Percentiles rank a stretch among this genome's conserved stretches.
phyloP scores from a whole-genome alignment of 2,888 invertebrate species.

The Ceramica pisi region DNA sequence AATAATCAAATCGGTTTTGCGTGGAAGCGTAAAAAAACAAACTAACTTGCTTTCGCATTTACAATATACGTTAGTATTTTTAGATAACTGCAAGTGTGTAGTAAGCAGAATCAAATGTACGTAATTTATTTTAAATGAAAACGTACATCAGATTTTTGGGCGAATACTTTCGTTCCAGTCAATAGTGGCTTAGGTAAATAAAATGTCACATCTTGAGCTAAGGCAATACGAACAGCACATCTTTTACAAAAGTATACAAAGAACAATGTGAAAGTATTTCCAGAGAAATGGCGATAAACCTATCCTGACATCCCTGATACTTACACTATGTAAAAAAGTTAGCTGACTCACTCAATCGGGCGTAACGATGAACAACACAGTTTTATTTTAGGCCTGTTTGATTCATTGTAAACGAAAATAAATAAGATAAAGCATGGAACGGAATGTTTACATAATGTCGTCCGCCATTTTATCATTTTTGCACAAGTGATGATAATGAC shows the following conservation, averaged over 20 bases:
- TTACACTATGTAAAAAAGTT: slow-evolving; percentile 60
- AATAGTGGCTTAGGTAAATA: background rate
- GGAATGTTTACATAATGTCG: slow-evolving; percentile 35
- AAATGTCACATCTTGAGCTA: slow-evolving; percentile 36
- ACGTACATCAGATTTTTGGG: background rate
- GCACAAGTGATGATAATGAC: background rate
- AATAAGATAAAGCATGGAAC: slow-evolving; percentile 36
- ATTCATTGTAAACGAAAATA: slow-evolving; percentile 60
- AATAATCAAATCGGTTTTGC: no score
- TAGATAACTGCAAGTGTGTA: no score
- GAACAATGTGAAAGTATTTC: slow-evolving; percentile 24
- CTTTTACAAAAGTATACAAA: slow-evolving; percentile 28
- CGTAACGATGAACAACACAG: slow-evolving; percentile 69
- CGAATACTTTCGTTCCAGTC: background rate
- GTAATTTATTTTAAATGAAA: background rate
- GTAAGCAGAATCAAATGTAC: no score
- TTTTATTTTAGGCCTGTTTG: slow-evolving; percentile 67
- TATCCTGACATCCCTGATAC: slow-evolving; percentile 69
- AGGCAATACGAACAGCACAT: slow-evolving; percentile 26
- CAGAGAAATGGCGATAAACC: slow-evolving; percentile 33
- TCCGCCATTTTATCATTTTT: slow-evolving; percentile 38
- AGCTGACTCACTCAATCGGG: slow-evolving; percentile 71
- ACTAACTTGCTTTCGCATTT: no score
- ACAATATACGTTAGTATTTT: no score
- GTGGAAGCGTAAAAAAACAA: no score